Base-by-base conservation (phyloP, 1,140 invertebrate species). In the Elymnias hypermnestra region DNA sequence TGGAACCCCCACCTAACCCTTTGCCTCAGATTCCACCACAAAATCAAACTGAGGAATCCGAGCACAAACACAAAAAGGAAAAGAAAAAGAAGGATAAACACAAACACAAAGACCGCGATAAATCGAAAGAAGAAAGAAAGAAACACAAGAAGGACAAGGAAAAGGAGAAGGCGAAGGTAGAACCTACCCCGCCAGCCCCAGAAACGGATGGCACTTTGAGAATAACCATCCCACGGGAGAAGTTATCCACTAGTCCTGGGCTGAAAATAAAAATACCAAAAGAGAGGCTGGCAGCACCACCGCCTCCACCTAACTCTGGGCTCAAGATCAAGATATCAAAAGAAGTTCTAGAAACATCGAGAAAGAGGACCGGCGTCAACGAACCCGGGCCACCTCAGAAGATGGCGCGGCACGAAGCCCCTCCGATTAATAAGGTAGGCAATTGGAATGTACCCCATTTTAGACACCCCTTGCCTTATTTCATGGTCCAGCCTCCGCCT, bases 41-140 rank as follows among this genome's bases (percentile, higher is more conserved):
- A 10, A 35, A 50, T 0, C 65, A 55, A 23, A 52, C 55, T 6
- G 70, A 72, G 7, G 59, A 65, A 5, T 3, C 59, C 1, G 76
- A 78, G 25, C 75, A 76, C 52, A 84, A 73, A 64, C 78, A 77
- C 28, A 83, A 84, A 35, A 84, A 87, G 17, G 83, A 86, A 41
- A 86, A 87, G 49, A 86, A 87, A 61, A 87, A 87, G 58, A 87
- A 87, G 35, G 83, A 86, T 18, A 87, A 87, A 69, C 83, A 87
- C 58, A 87, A 87, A 72, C 83, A 87, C 55, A 87, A 87, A 57
- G 83, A 87, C 53, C 66, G 78, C 21, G 83, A 87, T 61, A 86
- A 85, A 57, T 67, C 63, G 0, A 82, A 83, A 37, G 83, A 86
- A 22, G 83, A 87, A 42, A 52, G 73, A 2, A 83, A 84, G 55